phyloP scores from a whole-genome alignment of 1,140 invertebrate species.

The Micrasema longulum region DNA sequence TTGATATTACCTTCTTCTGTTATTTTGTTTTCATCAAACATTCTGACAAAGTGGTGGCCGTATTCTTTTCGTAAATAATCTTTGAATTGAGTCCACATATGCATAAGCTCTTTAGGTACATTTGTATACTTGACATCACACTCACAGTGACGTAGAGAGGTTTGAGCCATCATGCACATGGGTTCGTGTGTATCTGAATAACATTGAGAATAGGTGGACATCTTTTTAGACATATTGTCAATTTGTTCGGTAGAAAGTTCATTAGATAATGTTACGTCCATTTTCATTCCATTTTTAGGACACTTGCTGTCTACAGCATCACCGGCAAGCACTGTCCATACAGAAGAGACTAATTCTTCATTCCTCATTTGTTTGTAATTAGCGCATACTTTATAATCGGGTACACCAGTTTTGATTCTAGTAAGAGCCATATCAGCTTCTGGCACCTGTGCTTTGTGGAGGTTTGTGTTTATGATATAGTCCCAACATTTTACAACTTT shows the following conservation, averaged over 20 bases:
- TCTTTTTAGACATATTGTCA: not conserved
- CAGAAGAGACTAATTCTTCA: slow-evolving; percentile 56
- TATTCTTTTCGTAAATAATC: slow-evolving; percentile 29
- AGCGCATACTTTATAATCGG: slow-evolving; percentile 60
- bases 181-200: slow-evolving; percentile 56
- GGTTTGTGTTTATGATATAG: slow-evolving; percentile 56
- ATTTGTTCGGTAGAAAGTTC: slow-evolving; percentile 30
- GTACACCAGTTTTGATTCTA: slow-evolving; percentile 57
- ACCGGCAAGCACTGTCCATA: slow-evolving; percentile 49
- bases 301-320: slow-evolving; percentile 24
- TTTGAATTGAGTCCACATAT: slow-evolving; percentile 55
- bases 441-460: slow-evolving; percentile 12
- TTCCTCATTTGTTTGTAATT: slow-evolving; percentile 58
- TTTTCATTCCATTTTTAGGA: slow-evolving; percentile 5
- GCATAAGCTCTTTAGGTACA: slow-evolving; percentile 53
- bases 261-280: slow-evolving; percentile 11
- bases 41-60: slow-evolving; percentile 29
- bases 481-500: slow-evolving; percentile 58
- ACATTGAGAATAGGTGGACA: not conserved
- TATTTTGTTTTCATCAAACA: slow-evolving; percentile 8
- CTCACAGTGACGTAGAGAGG: slow-evolving; percentile 27
- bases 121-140: slow-evolving; percentile 32
- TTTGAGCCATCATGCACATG: slow-evolving; percentile 50
- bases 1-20: slow-evolving; percentile 42
- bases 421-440: slow-evolving; percentile 57